Conservation (phyloP, 2,888 invertebrate genomes). For the Apodemia zela region DNA sequence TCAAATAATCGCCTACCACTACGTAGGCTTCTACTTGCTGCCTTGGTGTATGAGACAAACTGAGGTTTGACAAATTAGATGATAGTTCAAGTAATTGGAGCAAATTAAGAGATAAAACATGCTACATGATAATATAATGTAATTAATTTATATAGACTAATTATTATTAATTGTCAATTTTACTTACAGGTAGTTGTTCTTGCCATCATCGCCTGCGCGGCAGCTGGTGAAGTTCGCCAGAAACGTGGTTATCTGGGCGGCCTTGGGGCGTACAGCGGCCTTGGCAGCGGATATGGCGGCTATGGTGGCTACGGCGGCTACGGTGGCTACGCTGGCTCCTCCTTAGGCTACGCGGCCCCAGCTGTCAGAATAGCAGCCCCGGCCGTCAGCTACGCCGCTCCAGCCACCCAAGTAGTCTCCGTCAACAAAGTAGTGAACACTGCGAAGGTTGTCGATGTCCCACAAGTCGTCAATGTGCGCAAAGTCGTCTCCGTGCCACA, state of each 20-base stretch:
- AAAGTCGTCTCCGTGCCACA: slow-evolving; percentile 51
- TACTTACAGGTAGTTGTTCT: neutral
- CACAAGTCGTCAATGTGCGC: slow-evolving; percentile 45
- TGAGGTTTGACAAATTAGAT: too few relatives aligned
- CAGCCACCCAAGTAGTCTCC: slow-evolving; percentile 39
- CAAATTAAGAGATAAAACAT: too few relatives aligned
- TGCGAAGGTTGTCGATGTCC: slow-evolving; percentile 42
- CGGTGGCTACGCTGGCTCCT: slow-evolving; percentile 19
- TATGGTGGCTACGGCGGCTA: slow-evolving; percentile 25
- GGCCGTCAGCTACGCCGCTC: slow-evolving; percentile 31
- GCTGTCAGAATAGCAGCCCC: slow-evolving; percentile 23
- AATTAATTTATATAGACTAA: neutral
- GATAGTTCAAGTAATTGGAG: too few relatives aligned
- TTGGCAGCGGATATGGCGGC: slow-evolving; percentile 16
- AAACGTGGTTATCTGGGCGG: slow-evolving; percentile 46
- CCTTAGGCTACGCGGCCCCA: slow-evolving; percentile 16
- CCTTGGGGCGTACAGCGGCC: slow-evolving; percentile 20
- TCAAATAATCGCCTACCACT: too few relatives aligned
- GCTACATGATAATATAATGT: too few relatives aligned
- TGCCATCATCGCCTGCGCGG: slow-evolving; percentile 32
- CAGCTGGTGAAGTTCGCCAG: slow-evolving; percentile 40
- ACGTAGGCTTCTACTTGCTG: too few relatives aligned
- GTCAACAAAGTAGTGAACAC: slow-evolving; percentile 49
- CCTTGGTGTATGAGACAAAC: too few relatives aligned
- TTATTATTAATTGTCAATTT: neutral